Conservation (phyloP, 2,113 vertebrate genomes). For the Leptocoma aspasia region DNA sequence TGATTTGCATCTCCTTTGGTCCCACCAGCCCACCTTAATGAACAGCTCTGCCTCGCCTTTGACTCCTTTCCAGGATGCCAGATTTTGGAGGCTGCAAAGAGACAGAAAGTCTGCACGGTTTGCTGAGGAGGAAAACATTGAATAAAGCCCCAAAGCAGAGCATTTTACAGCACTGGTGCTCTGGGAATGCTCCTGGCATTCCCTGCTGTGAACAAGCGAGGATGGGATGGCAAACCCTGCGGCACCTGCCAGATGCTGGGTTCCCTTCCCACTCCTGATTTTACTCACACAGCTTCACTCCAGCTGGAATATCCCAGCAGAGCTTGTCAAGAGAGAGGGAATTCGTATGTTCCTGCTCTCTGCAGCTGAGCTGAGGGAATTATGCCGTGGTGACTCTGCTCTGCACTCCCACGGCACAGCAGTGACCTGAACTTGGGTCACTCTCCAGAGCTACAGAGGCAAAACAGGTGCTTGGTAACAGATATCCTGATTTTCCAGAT, state of each 20-base stretch:
- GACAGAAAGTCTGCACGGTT: not conserved
- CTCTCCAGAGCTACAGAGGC: not conserved
- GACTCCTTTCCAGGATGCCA: not conserved
- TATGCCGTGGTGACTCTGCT: not conserved
- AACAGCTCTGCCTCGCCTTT: not conserved
- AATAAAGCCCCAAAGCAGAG: not conserved
- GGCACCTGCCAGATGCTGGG: not conserved
- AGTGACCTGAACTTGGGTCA: not conserved
- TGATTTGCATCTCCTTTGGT: not conserved
- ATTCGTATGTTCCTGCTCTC: not conserved
- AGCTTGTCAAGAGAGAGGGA: not conserved
- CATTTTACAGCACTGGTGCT: not conserved
- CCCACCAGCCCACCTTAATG: not conserved
- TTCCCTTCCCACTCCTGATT: not conserved
- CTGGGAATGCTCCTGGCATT: not conserved
- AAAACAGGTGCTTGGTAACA: not conserved
- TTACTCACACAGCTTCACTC: not conserved
- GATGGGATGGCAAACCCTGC: not conserved
- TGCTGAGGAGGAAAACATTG: not conserved
- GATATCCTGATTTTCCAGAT: not conserved
- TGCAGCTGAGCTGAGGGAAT: not conserved
- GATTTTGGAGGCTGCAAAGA: not conserved
- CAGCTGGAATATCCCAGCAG: not conserved
- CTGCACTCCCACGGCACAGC: not conserved
- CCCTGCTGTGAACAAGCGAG: not conserved